A percentile compares a stretch with the other conserved stretches of the same genome.
Evolutionary conservation across 35 echinoderm and acorn worm species (phyloP).

Genomic region (Amphiura filiformis): DNA sequence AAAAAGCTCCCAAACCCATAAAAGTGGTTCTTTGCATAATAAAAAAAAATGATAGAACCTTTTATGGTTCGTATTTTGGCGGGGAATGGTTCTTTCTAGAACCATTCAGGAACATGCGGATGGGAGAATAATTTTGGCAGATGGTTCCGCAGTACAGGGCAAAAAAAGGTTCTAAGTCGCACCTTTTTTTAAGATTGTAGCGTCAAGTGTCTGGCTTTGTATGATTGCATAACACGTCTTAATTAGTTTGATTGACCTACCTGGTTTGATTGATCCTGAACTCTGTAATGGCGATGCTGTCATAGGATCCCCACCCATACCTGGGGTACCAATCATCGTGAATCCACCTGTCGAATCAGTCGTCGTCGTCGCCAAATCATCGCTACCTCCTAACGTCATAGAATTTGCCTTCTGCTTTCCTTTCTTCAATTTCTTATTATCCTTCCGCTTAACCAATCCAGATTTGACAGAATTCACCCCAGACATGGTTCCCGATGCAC

Average conservation of each 20-base stretch:
- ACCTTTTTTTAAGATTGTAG: too few relatives aligned
- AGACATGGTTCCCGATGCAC: neutral
- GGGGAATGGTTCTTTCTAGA: too few relatives aligned
- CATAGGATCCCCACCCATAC: neutral
- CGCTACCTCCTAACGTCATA: neutral
- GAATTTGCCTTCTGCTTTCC: conserved; percentile 34
- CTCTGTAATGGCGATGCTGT: neutral
- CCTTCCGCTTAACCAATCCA: conserved; percentile 28
- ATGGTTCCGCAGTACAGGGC: too few relatives aligned
- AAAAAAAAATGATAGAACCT: too few relatives aligned
- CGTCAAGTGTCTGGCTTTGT: too few relatives aligned
- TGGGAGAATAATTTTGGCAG: too few relatives aligned
- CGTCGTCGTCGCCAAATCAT: neutral
- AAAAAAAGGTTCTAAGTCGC: too few relatives aligned
- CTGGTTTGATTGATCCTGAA: conserved; percentile 24
- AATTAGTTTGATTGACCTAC: neutral
- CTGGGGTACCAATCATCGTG: conserved; percentile 12
- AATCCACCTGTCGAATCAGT: neutral
- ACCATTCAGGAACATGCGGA: too few relatives aligned
- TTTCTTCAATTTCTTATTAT: conserved; percentile 48
- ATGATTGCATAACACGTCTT: too few relatives aligned
- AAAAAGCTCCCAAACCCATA: too few relatives aligned
- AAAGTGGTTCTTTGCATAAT: too few relatives aligned
- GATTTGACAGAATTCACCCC: neutral
- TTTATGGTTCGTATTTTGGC: too few relatives aligned